Conservation (phyloP, 2,888 invertebrate genomes). For the Molorchus minor region DNA sequence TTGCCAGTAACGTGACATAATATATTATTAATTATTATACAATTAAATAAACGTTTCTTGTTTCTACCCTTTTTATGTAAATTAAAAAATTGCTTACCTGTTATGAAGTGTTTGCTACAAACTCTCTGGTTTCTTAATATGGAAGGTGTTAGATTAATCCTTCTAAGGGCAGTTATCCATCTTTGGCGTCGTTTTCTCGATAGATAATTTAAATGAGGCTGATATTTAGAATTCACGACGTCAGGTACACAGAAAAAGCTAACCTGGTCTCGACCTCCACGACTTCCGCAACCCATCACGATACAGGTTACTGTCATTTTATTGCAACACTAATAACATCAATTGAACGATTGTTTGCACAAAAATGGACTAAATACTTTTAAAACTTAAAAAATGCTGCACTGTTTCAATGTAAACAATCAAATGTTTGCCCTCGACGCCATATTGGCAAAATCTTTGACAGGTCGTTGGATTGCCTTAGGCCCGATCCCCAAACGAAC, state of each 20-base stretch:
- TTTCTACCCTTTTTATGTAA: not conserved
- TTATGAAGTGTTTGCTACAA: too few relatives aligned
- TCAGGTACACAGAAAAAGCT: not conserved
- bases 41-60: not conserved
- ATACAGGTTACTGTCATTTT: not conserved
- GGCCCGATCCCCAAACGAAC: too few relatives aligned
- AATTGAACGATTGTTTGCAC: not conserved
- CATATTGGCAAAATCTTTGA: not conserved
- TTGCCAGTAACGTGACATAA: too few relatives aligned
- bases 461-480: not conserved
- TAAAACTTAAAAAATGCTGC: not conserved
- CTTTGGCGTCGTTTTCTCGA: constrained; percentile 15
- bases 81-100: constrained; percentile 4
- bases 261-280: not conserved
- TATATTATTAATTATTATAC: too few relatives aligned
- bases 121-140: too few relatives aligned
- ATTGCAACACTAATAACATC: not conserved
- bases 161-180: constrained; percentile 15
- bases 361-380: not conserved
- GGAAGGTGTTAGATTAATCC: constrained; percentile 8
- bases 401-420: not conserved
- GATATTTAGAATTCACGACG: constrained; percentile 2
- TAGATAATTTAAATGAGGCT: constrained; percentile 10
- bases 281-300: not conserved
- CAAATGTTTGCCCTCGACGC: not conserved